Conservation (phyloP, 2,797 vertebrate genomes). For the Gephyroberyx darwinii region DNA sequence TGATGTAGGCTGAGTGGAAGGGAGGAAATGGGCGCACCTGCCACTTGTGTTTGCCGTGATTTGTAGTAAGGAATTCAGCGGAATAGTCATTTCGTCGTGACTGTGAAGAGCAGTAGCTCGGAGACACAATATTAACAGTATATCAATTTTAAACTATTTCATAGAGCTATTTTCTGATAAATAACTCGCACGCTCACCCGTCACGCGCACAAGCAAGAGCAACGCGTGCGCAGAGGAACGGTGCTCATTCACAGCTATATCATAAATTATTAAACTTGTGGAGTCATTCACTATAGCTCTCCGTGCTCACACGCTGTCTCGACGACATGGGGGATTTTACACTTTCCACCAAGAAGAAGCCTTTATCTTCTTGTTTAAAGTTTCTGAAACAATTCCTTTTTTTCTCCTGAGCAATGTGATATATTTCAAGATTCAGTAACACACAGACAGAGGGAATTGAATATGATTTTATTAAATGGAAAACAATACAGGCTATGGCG, state of each 20-base stretch:
- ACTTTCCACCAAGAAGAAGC: not conserved
- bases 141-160: not conserved
- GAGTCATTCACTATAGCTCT: conserved; percentile 44
- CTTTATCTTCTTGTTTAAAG: not conserved
- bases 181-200: conserved; percentile 49
- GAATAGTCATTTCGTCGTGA: not conserved
- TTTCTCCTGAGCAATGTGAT: not conserved
- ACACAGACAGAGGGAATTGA: not conserved
- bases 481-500: not conserved
- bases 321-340: not conserved
- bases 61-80: not conserved
- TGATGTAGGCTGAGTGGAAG: conserved; percentile 15
- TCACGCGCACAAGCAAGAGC: conserved; percentile 44
- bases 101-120: not conserved
- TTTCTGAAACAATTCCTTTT: not conserved
- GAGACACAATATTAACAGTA: not conserved
- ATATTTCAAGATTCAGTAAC: not conserved
- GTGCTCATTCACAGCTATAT: conserved; percentile 28
- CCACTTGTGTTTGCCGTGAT: not conserved
- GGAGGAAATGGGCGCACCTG: conserved; percentile 30
- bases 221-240: conserved; percentile 39
- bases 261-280: conserved; percentile 49
- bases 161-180: not conserved
- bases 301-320: conserved; percentile 6
- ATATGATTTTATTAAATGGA: not conserved